Percentiles rank a stretch among this genome's conserved stretches.
phyloP scores from a whole-genome alignment of 2,888 invertebrate species.

The Zaprionus obscuricornis region DNA sequence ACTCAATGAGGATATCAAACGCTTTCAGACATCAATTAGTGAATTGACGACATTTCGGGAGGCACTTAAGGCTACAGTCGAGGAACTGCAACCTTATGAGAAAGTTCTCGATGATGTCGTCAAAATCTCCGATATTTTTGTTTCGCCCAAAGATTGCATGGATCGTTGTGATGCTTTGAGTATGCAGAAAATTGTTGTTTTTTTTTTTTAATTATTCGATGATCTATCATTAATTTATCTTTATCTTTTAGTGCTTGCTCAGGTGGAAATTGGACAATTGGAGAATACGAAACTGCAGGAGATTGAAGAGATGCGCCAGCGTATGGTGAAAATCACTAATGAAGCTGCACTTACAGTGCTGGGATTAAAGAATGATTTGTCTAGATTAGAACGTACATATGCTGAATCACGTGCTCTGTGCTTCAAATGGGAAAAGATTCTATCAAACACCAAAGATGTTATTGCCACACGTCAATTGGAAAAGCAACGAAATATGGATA shows the following conservation, averaged over 20 bases:
- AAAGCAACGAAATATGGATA: slow-evolving; percentile 74
- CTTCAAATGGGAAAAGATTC: slow-evolving; percentile 80
- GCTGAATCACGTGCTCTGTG: slow-evolving; percentile 71
- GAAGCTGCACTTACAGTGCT: slow-evolving; percentile 80
- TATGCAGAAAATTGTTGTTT: slow-evolving; percentile 34
- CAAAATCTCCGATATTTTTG: slow-evolving; percentile 72
- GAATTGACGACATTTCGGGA: slow-evolving; percentile 76
- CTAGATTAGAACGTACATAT: slow-evolving; percentile 78
- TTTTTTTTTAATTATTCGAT: neutral
- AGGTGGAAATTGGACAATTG: slow-evolving; percentile 79
- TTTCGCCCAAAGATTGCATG: slow-evolving; percentile 82
- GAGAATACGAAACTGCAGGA: slow-evolving; percentile 73
- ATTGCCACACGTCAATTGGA: slow-evolving; percentile 67
- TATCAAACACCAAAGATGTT: slow-evolving; percentile 72
- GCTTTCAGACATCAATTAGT: slow-evolving; percentile 61
- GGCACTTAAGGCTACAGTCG: slow-evolving; percentile 73
- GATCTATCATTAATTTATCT: neutral
- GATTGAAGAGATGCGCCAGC: slow-evolving; percentile 81
- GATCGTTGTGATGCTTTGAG: slow-evolving; percentile 83
- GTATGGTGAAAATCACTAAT: slow-evolving; percentile 80
- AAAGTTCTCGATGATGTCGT: slow-evolving; percentile 81
- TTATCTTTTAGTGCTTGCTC: slow-evolving; percentile 79
- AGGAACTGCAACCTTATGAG: slow-evolving; percentile 81
- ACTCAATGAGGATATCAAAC: slow-evolving; percentile 67
- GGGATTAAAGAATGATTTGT: slow-evolving; percentile 81